Conservation (phyloP, 2,797 vertebrate genomes). For the Hypotaenidia okinawae region DNA sequence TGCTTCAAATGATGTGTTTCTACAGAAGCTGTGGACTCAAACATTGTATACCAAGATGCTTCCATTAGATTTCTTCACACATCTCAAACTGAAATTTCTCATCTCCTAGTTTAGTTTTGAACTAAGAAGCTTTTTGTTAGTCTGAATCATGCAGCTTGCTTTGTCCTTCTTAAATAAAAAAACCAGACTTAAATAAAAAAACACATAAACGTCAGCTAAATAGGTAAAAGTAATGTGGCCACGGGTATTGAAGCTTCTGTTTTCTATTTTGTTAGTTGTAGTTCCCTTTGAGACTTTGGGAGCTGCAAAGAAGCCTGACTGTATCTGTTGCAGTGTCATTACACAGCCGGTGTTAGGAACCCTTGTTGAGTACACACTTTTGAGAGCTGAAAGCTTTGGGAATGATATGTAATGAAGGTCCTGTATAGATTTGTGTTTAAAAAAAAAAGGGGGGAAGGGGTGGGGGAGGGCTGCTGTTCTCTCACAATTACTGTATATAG, state of each 20-base stretch:
- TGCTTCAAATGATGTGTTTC: background rate
- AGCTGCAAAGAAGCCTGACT: background rate
- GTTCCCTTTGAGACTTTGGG: background rate
- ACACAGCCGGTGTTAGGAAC: background rate
- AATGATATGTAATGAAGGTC: background rate
- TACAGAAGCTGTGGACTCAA: background rate
- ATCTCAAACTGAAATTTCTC: background rate
- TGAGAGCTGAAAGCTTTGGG: background rate
- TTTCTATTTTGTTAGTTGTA: background rate
- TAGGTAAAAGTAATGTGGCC: background rate
- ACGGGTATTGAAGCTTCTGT: background rate
- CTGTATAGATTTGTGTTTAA: background rate
- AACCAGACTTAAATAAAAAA: background rate
- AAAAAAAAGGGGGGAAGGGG: background rate
- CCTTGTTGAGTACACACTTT: background rate
- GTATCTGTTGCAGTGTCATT: background rate
- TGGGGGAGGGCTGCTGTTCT: rapidly evolving
- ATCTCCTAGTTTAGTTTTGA: background rate
- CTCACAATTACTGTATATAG: background rate
- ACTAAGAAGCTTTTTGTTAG: background rate
- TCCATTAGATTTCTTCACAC: background rate
- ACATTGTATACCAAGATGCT: background rate
- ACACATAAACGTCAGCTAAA: background rate
- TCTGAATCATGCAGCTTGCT: background rate
- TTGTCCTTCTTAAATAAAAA: background rate